phyloP scores from a whole-genome alignment of 2,797 vertebrate genomes.

The Delichon dasypus region DNA sequence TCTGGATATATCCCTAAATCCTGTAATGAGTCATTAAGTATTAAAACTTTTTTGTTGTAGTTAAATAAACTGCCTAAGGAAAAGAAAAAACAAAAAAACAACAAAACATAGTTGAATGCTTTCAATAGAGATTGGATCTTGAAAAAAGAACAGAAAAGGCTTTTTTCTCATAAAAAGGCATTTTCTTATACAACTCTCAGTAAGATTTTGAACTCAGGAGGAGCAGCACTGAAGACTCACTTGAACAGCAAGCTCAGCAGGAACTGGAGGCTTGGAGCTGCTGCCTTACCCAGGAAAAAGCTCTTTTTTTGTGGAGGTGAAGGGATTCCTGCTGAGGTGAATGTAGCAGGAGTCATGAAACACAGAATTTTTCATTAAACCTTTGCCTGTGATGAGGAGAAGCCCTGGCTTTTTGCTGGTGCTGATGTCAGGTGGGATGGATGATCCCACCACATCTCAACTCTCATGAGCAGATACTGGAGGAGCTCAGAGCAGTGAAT shows the following conservation, averaged over 20 bases:
- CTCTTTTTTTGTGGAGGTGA: not conserved
- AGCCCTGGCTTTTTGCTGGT: not conserved
- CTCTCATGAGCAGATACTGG: fast-evolving
- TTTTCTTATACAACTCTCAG: not conserved
- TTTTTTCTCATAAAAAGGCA: not conserved
- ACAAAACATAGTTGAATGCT: not conserved
- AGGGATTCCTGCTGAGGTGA: not conserved
- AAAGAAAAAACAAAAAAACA: not conserved
- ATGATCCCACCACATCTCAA: not conserved
- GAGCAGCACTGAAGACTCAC: not conserved
- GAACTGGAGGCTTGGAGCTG: not conserved
- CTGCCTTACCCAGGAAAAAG: not conserved
- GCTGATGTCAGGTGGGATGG: not conserved
- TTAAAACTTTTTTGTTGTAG: not conserved
- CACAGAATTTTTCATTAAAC: not conserved
- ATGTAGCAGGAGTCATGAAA: not conserved
- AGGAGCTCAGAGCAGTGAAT: not conserved
- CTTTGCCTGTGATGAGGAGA: not conserved
- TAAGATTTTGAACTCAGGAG: not conserved
- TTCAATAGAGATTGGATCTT: not conserved
- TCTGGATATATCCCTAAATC: not conserved
- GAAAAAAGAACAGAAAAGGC: not conserved
- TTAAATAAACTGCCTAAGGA: not conserved
- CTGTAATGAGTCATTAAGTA: not conserved
- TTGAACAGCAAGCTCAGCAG: not conserved